Percentiles rank a stretch among this genome's conserved stretches.
These are phyloP conservation scores for Eupithecia centaureata DNA, from an alignment of 2,888 invertebrate species.

Conservation along the genomic window DNA sequence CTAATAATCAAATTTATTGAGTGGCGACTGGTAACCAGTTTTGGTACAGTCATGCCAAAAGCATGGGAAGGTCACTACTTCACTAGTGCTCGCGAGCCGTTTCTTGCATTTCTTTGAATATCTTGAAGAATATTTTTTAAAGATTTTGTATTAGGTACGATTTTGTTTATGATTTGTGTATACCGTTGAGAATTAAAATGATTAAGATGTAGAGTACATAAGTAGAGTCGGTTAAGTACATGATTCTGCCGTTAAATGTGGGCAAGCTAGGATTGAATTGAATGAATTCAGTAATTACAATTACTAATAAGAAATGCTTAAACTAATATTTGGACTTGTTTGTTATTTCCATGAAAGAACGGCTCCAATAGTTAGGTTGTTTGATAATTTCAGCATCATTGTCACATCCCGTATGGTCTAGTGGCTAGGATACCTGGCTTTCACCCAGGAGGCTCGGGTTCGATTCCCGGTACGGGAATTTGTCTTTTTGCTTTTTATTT, in stretches of 20 bases:
- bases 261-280: background rate
- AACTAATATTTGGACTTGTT: background rate
- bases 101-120: constrained; percentile 24
- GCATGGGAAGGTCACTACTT: constrained; percentile 51
- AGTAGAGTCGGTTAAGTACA: background rate
- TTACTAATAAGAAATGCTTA: background rate
- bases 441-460: constrained; percentile 90
- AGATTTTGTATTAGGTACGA: background rate
- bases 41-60: constrained; percentile 50
- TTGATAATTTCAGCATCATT: constrained; percentile 4
- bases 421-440: constrained; percentile 89
- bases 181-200: background rate
- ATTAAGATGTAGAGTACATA: background rate
- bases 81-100: constrained; percentile 36
- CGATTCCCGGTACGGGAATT: constrained; percentile 88
- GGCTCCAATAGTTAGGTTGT: background rate
- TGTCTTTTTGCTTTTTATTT: constrained; percentile 19
- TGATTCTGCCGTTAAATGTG: background rate
- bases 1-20: constrained; percentile 33
- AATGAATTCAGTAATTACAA: background rate
- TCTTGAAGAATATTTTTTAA: background rate
- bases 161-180: background rate
- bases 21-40: constrained; percentile 39
- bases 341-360: background rate
- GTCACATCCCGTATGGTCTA: constrained; percentile 85